These are phyloP conservation scores for Eupithecia subumbrata DNA, from an alignment of 2,888 invertebrate genomes.

Conservation along the genomic window DNA sequence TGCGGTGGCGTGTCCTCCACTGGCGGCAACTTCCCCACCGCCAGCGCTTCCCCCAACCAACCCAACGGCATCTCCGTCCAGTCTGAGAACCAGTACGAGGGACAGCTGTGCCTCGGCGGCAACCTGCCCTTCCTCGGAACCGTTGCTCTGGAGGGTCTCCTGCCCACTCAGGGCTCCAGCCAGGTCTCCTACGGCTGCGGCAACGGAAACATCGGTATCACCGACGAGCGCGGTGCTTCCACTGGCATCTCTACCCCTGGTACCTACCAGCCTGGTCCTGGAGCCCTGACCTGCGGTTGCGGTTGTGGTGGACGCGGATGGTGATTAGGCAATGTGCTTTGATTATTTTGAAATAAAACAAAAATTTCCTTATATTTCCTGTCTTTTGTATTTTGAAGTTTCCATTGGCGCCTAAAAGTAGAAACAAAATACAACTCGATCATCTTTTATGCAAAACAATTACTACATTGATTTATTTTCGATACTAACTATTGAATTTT, in stretches of 20 bases:
- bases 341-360: background rate
- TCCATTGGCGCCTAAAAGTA: background rate
- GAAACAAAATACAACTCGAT: too few species aligned
- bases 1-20: constrained; percentile 18
- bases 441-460: too few species aligned
- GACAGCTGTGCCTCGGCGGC: constrained; percentile 30
- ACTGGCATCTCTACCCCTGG: constrained; percentile 25
- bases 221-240: constrained; percentile 17
- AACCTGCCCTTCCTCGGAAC: constrained; percentile 38
- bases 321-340: background rate
- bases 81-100: constrained; percentile 41
- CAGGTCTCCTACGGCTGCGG: constrained; percentile 37
- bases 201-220: constrained; percentile 25
- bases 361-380: background rate
- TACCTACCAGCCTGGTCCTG: constrained; percentile 16
- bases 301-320: background rate
- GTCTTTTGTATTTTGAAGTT: background rate
- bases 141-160: constrained; percentile 34
- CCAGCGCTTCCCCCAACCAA: constrained; percentile 30
- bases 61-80: constrained; percentile 33
- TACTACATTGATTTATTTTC: too few species aligned
- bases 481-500: too few species aligned
- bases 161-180: constrained; percentile 34
- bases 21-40: constrained; percentile 28
- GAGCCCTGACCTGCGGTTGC: constrained; percentile 5